Evolutionary conservation across 2,888 invertebrate species (phyloP).

Genomic region (Mythimna vitellina): DNA sequence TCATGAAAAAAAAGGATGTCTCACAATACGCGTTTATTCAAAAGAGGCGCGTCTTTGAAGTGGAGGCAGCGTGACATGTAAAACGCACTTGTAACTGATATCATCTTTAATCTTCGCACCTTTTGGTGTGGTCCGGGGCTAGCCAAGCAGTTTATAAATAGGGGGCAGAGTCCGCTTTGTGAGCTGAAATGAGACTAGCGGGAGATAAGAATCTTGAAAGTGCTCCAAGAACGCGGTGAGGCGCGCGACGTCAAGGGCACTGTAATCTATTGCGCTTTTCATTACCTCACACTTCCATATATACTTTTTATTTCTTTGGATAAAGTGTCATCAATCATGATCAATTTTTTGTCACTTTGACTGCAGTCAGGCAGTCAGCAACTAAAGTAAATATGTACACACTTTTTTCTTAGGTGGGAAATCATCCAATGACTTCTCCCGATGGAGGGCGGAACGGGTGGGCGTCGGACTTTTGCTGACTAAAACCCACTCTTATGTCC

Average conservation of each 20-base stretch:
- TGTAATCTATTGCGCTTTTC: slow-evolving; percentile 82
- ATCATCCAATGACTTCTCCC: too few relatives aligned
- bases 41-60: slow-evolving; percentile 75
- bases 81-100: slow-evolving; percentile 87
- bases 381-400: not conserved
- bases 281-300: slow-evolving; percentile 65
- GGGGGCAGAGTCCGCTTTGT: slow-evolving; percentile 84
- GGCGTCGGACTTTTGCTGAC: too few relatives aligned
- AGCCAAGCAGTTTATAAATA: slow-evolving; percentile 86
- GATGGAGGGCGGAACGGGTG: too few relatives aligned
- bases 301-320: not conserved
- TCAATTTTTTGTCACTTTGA: not conserved
- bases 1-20: slow-evolving; percentile 67
- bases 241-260: slow-evolving; percentile 72
- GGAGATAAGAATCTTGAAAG: slow-evolving; percentile 86
- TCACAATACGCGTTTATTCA: slow-evolving; percentile 74
- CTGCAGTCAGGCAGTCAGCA: not conserved
- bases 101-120: slow-evolving; percentile 90
- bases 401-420: too few relatives aligned
- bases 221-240: slow-evolving; percentile 79
- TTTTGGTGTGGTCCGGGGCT: slow-evolving; percentile 82
- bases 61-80: slow-evolving; percentile 75
- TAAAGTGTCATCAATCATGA: not conserved
- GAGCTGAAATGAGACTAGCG: slow-evolving; percentile 86
- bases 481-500: too few relatives aligned